Evolutionary conservation across 1,140 invertebrate genomes (phyloP).

Genomic region (Zaprionus kolodkinae): DNA sequence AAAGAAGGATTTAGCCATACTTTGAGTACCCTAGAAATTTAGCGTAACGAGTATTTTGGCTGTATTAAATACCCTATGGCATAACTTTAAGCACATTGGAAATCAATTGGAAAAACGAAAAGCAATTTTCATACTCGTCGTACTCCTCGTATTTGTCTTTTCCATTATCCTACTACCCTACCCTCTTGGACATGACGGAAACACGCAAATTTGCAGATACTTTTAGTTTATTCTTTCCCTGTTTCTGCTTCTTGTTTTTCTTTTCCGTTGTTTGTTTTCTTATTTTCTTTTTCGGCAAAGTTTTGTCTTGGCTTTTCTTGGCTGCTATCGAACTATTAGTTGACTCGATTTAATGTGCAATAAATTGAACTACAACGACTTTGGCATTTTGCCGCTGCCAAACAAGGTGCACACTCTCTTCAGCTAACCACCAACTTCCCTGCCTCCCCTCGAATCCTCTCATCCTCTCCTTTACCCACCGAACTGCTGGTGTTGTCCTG

Average conservation of each 20-base stretch:
- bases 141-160: slow-evolving; percentile 8
- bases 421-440: not conserved
- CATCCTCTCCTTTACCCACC: too few relatives aligned
- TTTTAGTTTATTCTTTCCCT: slow-evolving; percentile 33
- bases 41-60: not conserved
- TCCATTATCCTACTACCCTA: not conserved
- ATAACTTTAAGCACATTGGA: not conserved
- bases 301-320: slow-evolving; percentile 60
- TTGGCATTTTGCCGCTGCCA: slow-evolving; percentile 37
- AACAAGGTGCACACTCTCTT: slow-evolving; percentile 10
- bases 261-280: slow-evolving; percentile 29
- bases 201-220: slow-evolving; percentile 61
- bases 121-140: slow-evolving; percentile 16
- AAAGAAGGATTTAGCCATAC: not conserved
- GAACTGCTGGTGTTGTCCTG: not conserved
- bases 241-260: slow-evolving; percentile 3
- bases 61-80: not conserved
- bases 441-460: not conserved
- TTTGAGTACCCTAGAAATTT: not conserved
- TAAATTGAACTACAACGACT: slow-evolving; percentile 68
- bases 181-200: not conserved
- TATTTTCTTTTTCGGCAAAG: slow-evolving; percentile 45
- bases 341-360: slow-evolving; percentile 71
- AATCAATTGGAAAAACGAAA: slow-evolving; percentile 15
- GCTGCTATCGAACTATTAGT: slow-evolving; percentile 68